phyloP scores from a whole-genome alignment of 2,797 vertebrate species.

The Graptemys geographica region DNA sequence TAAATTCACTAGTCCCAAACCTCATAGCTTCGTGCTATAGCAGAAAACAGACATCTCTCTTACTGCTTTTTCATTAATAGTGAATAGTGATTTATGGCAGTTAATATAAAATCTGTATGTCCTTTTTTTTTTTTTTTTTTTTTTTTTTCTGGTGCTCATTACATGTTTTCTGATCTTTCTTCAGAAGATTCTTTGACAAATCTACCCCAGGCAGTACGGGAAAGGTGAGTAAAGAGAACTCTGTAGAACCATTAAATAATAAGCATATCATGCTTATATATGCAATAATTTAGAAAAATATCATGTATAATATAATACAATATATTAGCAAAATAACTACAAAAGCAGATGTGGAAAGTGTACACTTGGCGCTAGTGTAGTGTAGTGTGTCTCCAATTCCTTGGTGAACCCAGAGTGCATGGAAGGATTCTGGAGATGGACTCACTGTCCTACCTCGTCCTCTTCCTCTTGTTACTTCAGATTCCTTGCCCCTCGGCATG shows the following conservation, averaged over 20 bases:
- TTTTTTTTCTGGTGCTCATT: not conserved
- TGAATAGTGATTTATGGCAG: not conserved
- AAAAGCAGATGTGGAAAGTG: not conserved
- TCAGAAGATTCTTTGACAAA: conserved; percentile 36
- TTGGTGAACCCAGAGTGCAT: not conserved
- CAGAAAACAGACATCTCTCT: not conserved
- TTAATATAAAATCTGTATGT: not conserved
- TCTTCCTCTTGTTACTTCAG: not conserved
- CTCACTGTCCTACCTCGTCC: not conserved
- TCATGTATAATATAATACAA: not conserved
- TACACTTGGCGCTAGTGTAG: not conserved
- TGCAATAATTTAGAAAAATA: not conserved
- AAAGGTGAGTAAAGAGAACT: conserved; percentile 67
- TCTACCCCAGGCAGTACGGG: conserved; percentile 44
- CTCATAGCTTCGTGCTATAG: not conserved
- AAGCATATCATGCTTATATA: not conserved
- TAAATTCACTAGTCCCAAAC: not conserved
- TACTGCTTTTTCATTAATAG: not conserved
- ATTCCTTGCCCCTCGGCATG: not conserved
- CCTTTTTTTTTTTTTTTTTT: not conserved
- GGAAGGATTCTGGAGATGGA: not conserved
- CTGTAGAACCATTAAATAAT: not conserved
- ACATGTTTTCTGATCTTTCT: not conserved
- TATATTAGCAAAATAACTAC: not conserved
- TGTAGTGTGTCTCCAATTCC: not conserved